phyloP scores from a whole-genome alignment of 2,113 vertebrate species.

The Aegithalos caudatus region DNA sequence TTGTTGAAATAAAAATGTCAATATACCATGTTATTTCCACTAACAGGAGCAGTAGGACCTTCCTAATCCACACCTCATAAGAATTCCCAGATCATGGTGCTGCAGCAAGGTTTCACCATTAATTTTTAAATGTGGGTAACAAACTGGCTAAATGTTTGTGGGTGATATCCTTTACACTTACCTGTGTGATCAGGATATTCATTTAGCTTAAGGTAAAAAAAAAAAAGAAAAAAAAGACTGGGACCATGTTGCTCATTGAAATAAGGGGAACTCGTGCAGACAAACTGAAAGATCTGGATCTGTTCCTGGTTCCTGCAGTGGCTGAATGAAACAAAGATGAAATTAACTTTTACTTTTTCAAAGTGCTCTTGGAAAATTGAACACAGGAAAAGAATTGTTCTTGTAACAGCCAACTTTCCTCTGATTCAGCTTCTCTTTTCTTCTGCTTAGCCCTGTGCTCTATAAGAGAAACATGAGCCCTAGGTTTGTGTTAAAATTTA shows the following conservation, averaged over 20 bases:
- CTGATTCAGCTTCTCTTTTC: neutral
- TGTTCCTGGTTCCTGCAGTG: neutral
- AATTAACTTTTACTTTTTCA: neutral
- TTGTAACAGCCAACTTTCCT: neutral
- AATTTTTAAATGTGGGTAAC: neutral
- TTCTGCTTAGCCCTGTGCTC: neutral
- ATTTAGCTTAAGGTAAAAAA: neutral
- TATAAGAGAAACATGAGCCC: neutral
- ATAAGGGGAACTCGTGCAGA: neutral
- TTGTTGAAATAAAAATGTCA: neutral
- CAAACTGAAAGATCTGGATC: neutral
- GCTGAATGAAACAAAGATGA: neutral
- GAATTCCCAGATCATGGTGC: neutral
- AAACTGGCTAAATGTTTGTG: neutral
- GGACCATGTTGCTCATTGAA: neutral
- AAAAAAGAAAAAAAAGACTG: neutral
- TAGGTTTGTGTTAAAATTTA: neutral
- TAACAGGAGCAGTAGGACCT: neutral
- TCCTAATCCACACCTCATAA: neutral
- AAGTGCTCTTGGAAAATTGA: neutral
- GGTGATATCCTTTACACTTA: neutral
- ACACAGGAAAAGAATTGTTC: neutral
- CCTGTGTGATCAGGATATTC: neutral
- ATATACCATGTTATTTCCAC: neutral
- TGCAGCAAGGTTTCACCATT: neutral